These are phyloP conservation scores for Cryptus armator DNA, from an alignment of 2,888 invertebrate genomes.

Conservation along the genomic window DNA sequence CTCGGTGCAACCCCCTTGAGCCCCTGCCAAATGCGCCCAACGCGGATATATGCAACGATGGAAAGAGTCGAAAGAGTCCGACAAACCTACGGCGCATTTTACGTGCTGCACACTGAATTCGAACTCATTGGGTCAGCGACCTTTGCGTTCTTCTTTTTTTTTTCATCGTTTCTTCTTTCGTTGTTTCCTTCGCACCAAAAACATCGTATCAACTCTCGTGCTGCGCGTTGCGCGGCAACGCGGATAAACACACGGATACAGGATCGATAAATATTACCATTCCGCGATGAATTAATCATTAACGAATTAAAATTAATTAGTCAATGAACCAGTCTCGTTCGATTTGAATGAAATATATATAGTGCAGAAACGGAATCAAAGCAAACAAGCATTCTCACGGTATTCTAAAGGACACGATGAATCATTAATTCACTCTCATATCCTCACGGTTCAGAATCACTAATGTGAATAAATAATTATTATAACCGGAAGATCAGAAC, in stretches of 20 bases:
- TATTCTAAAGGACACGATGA: slow-evolving; percentile 7
- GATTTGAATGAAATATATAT: background rate
- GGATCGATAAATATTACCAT: background rate
- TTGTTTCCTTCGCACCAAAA: background rate
- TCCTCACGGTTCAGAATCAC: slow-evolving; percentile 12
- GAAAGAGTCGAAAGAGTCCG: slow-evolving; percentile 40
- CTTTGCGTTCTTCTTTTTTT: slow-evolving; percentile 13
- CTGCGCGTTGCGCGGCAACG: background rate
- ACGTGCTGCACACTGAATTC: background rate
- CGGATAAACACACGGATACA: background rate
- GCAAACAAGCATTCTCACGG: slow-evolving; percentile 6
- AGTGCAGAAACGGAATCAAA: slow-evolving; percentile 10
- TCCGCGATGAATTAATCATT: slow-evolving; percentile 1
- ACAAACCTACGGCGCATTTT: slow-evolving; percentile 28
- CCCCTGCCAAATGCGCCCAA: slow-evolving; percentile 58
- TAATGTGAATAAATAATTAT: slow-evolving; percentile 32
- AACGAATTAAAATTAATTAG: background rate
- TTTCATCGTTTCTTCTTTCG: slow-evolving; percentile 7
- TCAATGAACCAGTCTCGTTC: slow-evolving; percentile 3
- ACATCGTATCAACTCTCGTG: background rate
- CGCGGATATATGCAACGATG: slow-evolving; percentile 42
- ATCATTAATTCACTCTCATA: slow-evolving; percentile 32
- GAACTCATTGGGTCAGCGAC: background rate
- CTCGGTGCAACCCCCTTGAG: slow-evolving; percentile 65
- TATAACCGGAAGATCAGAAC: slow-evolving; percentile 21